These are phyloP conservation scores for Neosalanx taihuensis DNA, from an alignment of 2,797 vertebrate genomes.

Conservation along the genomic window DNA sequence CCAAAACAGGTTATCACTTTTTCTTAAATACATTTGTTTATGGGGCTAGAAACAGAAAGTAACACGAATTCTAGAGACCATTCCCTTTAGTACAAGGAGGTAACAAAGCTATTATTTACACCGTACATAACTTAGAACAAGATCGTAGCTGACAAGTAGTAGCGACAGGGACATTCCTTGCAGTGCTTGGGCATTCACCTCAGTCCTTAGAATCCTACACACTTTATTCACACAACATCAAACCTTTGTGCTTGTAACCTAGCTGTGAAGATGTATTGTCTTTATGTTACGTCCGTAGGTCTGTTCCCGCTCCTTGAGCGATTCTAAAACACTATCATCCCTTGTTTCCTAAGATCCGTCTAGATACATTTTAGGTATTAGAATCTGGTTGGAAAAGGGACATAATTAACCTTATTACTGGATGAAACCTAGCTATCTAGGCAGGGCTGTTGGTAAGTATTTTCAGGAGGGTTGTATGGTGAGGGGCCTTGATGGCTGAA, in stretches of 20 bases:
- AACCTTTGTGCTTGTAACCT: constrained; percentile 37
- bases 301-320: constrained; percentile 13
- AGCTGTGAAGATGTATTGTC: constrained; percentile 16
- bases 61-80: constrained; percentile 47
- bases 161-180: constrained; percentile 44
- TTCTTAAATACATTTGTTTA: constrained; percentile 53
- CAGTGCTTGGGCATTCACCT: constrained; percentile 47
- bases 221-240: constrained; percentile 25
- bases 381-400: constrained; percentile 42
- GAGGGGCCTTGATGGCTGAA: constrained; percentile 26
- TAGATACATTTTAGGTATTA: neutral
- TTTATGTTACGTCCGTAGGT: constrained; percentile 43
- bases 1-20: neutral
- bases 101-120: constrained; percentile 57
- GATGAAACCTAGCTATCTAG: neutral
- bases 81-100: constrained; percentile 60
- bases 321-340: constrained; percentile 21
- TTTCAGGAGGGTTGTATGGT: too few species aligned
- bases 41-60: constrained; percentile 39
- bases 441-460: neutral
- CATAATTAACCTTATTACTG: constrained; percentile 15
- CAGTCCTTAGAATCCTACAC: constrained; percentile 21
- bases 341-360: constrained; percentile 16
- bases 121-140: constrained; percentile 38
- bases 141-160: constrained; percentile 23